A percentile compares a stretch with the other conserved stretches of the same genome.
Evolutionary conservation across 2,888 invertebrate species (phyloP).

Genomic region (Diloba caeruleocephala): DNA sequence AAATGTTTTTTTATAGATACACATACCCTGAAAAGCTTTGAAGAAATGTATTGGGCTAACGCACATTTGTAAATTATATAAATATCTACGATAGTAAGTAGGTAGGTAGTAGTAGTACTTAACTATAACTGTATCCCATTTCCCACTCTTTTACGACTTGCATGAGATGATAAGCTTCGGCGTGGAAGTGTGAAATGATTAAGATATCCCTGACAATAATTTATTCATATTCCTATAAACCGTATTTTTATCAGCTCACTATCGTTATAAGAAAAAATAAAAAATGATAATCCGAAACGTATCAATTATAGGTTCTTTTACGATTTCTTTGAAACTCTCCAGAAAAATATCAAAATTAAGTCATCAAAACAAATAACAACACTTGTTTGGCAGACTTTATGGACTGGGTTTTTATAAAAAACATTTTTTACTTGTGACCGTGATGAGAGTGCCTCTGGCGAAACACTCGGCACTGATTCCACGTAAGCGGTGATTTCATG

Average conservation of each 20-base stretch:
- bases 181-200: conserved; percentile 44
- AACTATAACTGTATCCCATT: conserved; percentile 28
- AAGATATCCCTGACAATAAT: conserved; percentile 41
- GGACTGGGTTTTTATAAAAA: conserved; percentile 57
- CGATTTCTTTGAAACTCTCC: conserved; percentile 56
- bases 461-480: conserved; percentile 60
- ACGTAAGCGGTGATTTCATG: conserved; percentile 60
- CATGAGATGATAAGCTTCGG: conserved; percentile 38
- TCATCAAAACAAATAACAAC: conserved; percentile 64
- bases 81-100: not conserved
- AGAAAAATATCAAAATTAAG: conserved; percentile 60
- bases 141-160: conserved; percentile 38
- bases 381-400: conserved; percentile 51
- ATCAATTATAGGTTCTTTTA: conserved; percentile 50
- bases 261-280: conserved; percentile 38
- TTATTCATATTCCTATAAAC: conserved; percentile 47
- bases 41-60: too few relatives aligned
- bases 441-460: conserved; percentile 69
- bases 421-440: conserved; percentile 61
- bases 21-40: too few relatives aligned
- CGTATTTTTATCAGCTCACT: conserved; percentile 40
- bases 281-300: conserved; percentile 34
- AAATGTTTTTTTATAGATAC: too few relatives aligned
- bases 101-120: conserved; percentile 20
- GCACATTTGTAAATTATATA: too few relatives aligned